A percentile compares a stretch with the other conserved stretches of the same genome.
Evolutionary conservation across 1,140 invertebrate species (phyloP).

Genomic region (Ganaspis sp.): DNA sequence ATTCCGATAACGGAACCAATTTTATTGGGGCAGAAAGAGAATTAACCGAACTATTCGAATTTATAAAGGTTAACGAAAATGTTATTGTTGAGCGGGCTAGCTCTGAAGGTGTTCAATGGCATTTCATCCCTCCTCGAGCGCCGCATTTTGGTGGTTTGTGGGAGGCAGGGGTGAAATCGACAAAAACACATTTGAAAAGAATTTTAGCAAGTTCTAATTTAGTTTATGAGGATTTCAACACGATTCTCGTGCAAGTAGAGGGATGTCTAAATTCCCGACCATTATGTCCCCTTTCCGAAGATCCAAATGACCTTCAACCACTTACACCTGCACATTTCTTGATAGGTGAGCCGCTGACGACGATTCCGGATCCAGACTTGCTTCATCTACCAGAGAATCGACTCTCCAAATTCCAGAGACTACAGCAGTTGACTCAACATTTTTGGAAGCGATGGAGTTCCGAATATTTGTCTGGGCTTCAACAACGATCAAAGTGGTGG

Average conservation of each 20-base stretch:
- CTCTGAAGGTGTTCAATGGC: neutral
- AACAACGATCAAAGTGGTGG: neutral
- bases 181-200: neutral
- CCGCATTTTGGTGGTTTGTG: slow-evolving; percentile 25
- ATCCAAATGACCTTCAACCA: neutral
- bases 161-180: slow-evolving; percentile 9
- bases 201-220: neutral
- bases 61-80: neutral
- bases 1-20: neutral
- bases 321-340: neutral
- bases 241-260: neutral
- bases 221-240: neutral
- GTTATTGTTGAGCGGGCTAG: no score
- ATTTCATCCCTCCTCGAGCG: neutral
- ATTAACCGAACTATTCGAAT: neutral
- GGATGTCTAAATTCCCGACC: neutral
- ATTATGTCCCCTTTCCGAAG: neutral
- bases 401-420: neutral
- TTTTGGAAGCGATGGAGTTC: neutral
- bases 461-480: neutral
- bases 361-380: neutral
- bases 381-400: neutral
- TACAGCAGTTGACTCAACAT: neutral
- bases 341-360: neutral
- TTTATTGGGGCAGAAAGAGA: neutral